Evolutionary conservation across 2,797 vertebrate genomes (phyloP), one percentile per base, ranked within the genome.

Genomic region (Danio choprae): DNA sequence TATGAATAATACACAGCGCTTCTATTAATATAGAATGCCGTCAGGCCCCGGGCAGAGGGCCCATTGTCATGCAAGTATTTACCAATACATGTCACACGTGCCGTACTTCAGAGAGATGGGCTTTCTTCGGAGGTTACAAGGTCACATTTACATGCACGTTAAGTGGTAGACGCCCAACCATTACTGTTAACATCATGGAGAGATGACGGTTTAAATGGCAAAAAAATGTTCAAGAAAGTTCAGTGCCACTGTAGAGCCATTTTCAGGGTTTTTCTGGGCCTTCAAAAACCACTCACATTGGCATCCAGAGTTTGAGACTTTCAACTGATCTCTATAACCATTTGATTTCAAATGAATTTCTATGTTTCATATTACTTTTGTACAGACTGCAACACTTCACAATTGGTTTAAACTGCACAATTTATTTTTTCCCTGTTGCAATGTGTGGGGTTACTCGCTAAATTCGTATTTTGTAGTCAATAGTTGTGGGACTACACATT

Each of bases 1-100:
- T 84, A 94, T 95, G 86, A 94, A 95, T 94, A 91, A 95, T 94
- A 90, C 83, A 94, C 87, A 15, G 68, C 15, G 46, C 4, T 90
- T 87, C 89, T 89, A 92, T 93, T 92, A 93, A 90, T 93, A 90
- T 87, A 86, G 60, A 88, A 90, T 89, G 87, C 53, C 1, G 0
- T 83, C 77, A 81, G 83, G 85, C 83, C 85, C 82, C 83, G 59
- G 87, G 75, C 84, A 83, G 62, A 90, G 82, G 85, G 89, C 84
- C 90, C 84, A 89, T 87, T 87, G 86, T 88, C 81, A 79, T 82
- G 81, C 72, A 81, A 85, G 87, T 87, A 90, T 91, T 92, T 88
- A 86, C 85, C 74, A 82, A 81, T 80, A 89, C 80, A 85, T 71
- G 56, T 65, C 43, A 80, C 80, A 88, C 75, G 67, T 58, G 40